Base-by-base conservation (phyloP, 2,113 vertebrate genomes). In the Dasyprocta punctata region DNA sequence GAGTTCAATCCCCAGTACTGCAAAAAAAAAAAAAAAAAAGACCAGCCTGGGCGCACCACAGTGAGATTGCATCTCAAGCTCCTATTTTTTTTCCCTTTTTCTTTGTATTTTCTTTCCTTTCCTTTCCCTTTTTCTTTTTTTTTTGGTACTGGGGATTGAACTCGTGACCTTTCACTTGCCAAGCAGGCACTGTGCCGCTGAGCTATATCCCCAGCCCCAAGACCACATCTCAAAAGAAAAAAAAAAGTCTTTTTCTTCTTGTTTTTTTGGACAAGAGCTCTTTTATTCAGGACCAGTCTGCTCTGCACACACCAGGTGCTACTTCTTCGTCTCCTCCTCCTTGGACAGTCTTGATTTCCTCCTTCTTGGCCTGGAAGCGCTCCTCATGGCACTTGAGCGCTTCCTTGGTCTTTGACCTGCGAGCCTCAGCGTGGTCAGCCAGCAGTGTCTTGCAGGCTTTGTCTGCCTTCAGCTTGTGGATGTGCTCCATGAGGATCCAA, bases 391-490 rank as follows among this genome's bases (percentile, higher is more conserved):
- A 99, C 98, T 99, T 99, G 33, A 99, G 99, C 1, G 99, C 99
- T 98, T 99, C 99, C 98, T 99, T 99, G 63, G 99, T 99, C 99
- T 99, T 99, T 94, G 99, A 99, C 56, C 99, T 99, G 96, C 99
- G 99, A 95, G 99, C 99, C 83, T 99, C 99, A 0, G 99, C 99
- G 98, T 99, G 99, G 98, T 99, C 99, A 17, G 99, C 98, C 98
- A 99, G 98, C 75, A 99, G 99, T 99, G 99, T 99, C 99, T 99
- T 99, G 99, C 99, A 99, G 97, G 99, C 99, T 90, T 99, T 99
- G 97, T 99, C 99, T 0, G 99, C 99, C 99, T 99, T 99, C 97
- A 99, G 99, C 96, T 99, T 99, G 98, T 99, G 99, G 97, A 99
- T 99, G 99, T 99, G 99, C 96, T 99, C 99, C 99, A 99, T 99